A percentile compares a stretch with the other conserved stretches of the same genome.
phyloP scores from a whole-genome alignment of 2,888 invertebrate genomes.

The Eristalis pertinax region DNA sequence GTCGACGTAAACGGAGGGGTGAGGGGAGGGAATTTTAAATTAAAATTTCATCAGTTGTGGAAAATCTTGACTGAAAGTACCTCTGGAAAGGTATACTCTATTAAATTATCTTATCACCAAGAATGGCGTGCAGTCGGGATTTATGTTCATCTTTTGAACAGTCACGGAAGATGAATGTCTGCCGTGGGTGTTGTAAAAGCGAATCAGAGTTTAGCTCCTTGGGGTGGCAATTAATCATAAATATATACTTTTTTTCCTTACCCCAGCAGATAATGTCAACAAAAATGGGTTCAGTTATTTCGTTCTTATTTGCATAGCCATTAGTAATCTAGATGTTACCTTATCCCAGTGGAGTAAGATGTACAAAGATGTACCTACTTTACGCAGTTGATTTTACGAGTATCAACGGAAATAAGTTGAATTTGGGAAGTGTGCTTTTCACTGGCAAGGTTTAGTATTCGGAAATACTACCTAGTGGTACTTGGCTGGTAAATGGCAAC shows the following conservation, averaged over 20 bases:
- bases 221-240: conserved; percentile 66
- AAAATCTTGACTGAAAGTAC: conserved; percentile 35
- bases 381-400: neutral
- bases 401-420: too few species aligned
- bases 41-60: conserved; percentile 64
- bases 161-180: conserved; percentile 63
- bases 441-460: too few species aligned
- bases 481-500: too few species aligned
- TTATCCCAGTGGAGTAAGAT: conserved; percentile 30
- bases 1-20: conserved; percentile 23
- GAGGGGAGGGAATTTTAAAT: conserved; percentile 55
- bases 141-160: conserved; percentile 35
- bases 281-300: conserved; percentile 81
- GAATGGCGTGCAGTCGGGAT: conserved; percentile 32
- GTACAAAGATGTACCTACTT: neutral
- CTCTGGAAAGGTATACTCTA: conserved; percentile 50
- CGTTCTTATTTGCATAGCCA: conserved; percentile 74
- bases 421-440: too few species aligned
- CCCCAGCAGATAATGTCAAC: conserved; percentile 80
- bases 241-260: conserved; percentile 42
- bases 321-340: conserved; percentile 66
- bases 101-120: conserved; percentile 62
- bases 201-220: conserved; percentile 61
- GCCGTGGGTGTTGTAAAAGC: conserved; percentile 63
- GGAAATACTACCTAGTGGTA: too few species aligned